A percentile compares a stretch with the other conserved stretches of the same genome.
Conservation (phyloP, 2,888 invertebrate genomes). For the Cetonia aurata region DNA sequence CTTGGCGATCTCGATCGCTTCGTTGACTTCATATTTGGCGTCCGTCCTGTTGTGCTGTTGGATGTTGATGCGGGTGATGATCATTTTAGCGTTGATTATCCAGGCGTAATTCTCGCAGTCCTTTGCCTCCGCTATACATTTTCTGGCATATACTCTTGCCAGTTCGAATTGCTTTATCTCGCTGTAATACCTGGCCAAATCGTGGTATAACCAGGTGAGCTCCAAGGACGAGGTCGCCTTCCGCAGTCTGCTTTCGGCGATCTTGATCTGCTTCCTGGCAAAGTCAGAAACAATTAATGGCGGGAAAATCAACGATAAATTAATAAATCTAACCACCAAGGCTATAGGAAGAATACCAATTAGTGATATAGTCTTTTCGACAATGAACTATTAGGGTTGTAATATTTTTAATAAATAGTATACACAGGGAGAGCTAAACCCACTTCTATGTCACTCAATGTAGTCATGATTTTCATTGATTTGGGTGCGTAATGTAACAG, state of each 20-base stretch:
- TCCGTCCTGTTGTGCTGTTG: slow-evolving; percentile 67
- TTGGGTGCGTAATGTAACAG: no score
- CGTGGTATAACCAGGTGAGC: slow-evolving; percentile 67
- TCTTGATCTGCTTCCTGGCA: slow-evolving; percentile 56
- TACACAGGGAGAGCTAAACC: no score
- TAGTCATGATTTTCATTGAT: no score
- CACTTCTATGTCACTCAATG: no score
- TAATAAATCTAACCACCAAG: no score
- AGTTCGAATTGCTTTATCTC: slow-evolving; percentile 65
- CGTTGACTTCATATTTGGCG: slow-evolving; percentile 63
- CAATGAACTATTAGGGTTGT: no score
- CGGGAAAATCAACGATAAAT: no score
- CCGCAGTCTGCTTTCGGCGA: slow-evolving; percentile 58
- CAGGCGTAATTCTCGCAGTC: slow-evolving; percentile 62
- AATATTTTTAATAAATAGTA: no score
- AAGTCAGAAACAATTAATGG: not conserved
- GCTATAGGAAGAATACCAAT: no score
- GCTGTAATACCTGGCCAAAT: slow-evolving; percentile 64
- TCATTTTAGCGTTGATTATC: slow-evolving; percentile 65
- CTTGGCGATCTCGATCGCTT: slow-evolving; percentile 58
- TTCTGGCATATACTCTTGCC: slow-evolving; percentile 63
- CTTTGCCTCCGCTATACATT: slow-evolving; percentile 62
- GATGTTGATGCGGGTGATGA: slow-evolving; percentile 66
- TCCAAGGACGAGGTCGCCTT: slow-evolving; percentile 62
- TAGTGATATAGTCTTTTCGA: no score